A percentile compares a stretch with the other conserved stretches of the same genome.
These are phyloP conservation scores for Apostichopus leukothele DNA, from an alignment of 53 echinoderm and acorn worm species.

Conservation along the genomic window DNA sequence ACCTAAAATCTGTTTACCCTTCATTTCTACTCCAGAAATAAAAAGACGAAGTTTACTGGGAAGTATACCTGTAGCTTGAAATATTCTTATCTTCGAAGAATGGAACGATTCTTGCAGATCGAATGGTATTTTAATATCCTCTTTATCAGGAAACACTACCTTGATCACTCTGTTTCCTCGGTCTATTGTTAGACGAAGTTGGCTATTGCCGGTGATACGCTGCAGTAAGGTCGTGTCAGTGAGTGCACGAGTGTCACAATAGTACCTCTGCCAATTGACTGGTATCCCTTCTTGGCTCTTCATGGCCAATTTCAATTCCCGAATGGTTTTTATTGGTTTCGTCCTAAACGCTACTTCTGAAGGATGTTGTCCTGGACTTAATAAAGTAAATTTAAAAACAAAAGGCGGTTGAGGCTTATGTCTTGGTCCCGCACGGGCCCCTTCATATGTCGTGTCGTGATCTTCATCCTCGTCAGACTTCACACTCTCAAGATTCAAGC, in stretches of 20 bases:
- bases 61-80: slow-evolving; percentile 25
- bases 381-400: background rate
- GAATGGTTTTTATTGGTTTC: slow-evolving; percentile 19
- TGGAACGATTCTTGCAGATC: slow-evolving; percentile 28
- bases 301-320: slow-evolving; percentile 20
- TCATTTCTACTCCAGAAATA: background rate
- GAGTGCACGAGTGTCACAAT: slow-evolving; percentile 25
- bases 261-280: slow-evolving; percentile 27
- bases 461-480: slow-evolving; percentile 34
- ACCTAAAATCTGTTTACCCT: background rate
- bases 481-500: slow-evolving; percentile 16
- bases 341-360: slow-evolving; percentile 12
- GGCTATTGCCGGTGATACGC: slow-evolving; percentile 6
- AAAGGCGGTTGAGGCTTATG: background rate
- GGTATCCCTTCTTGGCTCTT: slow-evolving; percentile 41
- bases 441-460: background rate
- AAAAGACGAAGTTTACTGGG: slow-evolving; percentile 18
- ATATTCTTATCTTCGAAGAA: slow-evolving; percentile 25
- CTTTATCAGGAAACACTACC: background rate
- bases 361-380: background rate
- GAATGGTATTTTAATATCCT: slow-evolving; percentile 12
- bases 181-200: slow-evolving; percentile 12
- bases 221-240: slow-evolving; percentile 11
- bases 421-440: background rate
- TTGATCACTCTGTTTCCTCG: background rate